Percentiles rank a stretch among this genome's conserved stretches.
Conservation (phyloP, 2,888 invertebrate genomes). For the Quadriops clusia region DNA sequence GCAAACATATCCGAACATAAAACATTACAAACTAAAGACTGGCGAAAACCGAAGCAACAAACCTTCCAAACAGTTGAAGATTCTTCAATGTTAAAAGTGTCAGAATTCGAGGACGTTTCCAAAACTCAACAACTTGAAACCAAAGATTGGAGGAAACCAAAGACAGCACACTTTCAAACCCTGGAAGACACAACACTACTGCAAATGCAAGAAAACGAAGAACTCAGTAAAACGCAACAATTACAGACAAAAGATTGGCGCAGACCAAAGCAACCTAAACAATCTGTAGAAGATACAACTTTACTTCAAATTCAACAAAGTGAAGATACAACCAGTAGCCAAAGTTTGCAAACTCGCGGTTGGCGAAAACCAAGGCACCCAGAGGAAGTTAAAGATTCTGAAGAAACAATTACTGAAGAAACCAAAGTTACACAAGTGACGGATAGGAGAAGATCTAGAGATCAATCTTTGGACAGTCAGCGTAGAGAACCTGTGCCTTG, state of each 20-base stretch:
- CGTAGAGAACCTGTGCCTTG: constrained; percentile 39
- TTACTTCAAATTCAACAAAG: constrained; percentile 34
- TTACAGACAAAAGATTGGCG: constrained; percentile 13
- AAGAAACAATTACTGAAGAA: constrained; percentile 36
- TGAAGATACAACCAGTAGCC: constrained; percentile 36
- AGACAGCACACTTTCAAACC: constrained; percentile 13
- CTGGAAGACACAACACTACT: constrained; percentile 13
- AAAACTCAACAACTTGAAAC: constrained; percentile 12
- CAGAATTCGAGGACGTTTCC: constrained; percentile 16
- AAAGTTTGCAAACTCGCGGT: constrained; percentile 32
- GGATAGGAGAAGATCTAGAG: constrained; percentile 1
- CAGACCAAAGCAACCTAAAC: constrained; percentile 23
- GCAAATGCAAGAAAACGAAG: constrained; percentile 9
- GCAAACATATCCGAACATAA: constrained; percentile 43
- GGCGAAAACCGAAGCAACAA: constrained; percentile 8
- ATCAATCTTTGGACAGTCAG: constrained; percentile 6
- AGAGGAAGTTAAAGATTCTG: constrained; percentile 27
- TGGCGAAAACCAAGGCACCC: constrained; percentile 26
- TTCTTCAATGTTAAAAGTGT: constrained; percentile 20
- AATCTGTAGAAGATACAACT: constrained; percentile 33
- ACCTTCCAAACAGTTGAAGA: constrained; percentile 20
- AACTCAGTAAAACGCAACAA: constrained; percentile 15
- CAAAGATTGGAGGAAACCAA: constrained; percentile 17
- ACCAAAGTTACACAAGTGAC: constrained; percentile 11
- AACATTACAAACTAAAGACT: constrained; percentile 2